Conservation (phyloP, 2,888 invertebrate genomes). For the Dolichomitus sp. region DNA sequence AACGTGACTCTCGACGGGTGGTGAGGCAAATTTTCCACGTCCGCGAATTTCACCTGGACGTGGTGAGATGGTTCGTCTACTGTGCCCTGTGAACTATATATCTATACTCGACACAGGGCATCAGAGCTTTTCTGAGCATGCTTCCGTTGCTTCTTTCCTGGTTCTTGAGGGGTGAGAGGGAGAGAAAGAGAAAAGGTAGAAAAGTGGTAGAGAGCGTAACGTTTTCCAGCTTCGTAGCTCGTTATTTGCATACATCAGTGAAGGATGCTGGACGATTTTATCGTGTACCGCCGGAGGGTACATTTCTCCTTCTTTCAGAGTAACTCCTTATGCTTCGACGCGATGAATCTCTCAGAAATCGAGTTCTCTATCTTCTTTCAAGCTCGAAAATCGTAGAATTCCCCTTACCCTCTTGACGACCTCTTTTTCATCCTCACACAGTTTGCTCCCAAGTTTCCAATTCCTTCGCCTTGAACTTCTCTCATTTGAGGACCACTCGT, state of each 20-base stretch:
- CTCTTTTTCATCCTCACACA: not conserved
- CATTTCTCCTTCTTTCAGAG: conserved; percentile 1
- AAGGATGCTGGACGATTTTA: conserved; percentile 56
- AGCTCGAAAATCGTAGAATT: conserved; percentile 1
- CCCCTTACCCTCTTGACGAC: not conserved
- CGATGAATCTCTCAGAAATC: not conserved
- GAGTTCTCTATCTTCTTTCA: conserved; percentile 7
- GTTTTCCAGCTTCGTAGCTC: conserved; percentile 51
- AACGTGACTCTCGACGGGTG: conserved; percentile 59
- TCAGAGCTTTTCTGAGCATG: conserved; percentile 37
- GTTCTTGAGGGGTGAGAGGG: conserved; percentile 33
- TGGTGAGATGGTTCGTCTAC: conserved; percentile 38
- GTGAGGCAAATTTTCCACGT: conserved; percentile 63
- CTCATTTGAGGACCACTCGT: conserved; percentile 44
- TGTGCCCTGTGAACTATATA: not conserved
- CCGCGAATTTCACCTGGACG: conserved; percentile 61
- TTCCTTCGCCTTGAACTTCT: conserved; percentile 29
- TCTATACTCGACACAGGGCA: conserved; percentile 8
- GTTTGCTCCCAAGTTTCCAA: conserved; percentile 31
- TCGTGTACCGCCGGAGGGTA: conserved; percentile 25
- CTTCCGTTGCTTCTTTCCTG: conserved; percentile 29
- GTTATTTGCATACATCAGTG: conserved; percentile 63
- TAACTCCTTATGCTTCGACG: conserved; percentile 20
- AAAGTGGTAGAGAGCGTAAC: conserved; percentile 1
- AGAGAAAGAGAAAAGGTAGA: not conserved